Evolutionary conservation across 1,140 invertebrate genomes (phyloP).

Genomic region (Mycetomoellerius zeteki): DNA sequence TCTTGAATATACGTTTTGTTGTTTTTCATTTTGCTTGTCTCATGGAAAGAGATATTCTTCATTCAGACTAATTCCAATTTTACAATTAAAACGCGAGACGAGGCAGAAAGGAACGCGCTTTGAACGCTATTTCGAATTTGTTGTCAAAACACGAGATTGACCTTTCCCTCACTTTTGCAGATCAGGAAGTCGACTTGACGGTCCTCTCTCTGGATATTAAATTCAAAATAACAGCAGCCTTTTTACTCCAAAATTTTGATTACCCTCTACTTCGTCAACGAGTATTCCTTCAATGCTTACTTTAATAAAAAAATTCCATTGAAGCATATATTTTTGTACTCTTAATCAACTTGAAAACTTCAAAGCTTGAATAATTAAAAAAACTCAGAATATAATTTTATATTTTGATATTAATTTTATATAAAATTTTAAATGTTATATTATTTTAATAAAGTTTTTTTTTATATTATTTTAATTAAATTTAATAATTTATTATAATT

Average conservation of each 20-base stretch:
- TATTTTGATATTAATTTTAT: not conserved
- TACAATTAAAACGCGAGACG: conserved; percentile 47
- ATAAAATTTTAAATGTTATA: not conserved
- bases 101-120: not conserved
- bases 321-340: not conserved
- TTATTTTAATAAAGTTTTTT: not conserved
- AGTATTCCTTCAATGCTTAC: not conserved
- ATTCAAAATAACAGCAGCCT: conserved; percentile 60
- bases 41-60: not conserved
- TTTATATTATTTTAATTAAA: not conserved
- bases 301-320: not conserved
- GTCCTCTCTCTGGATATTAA: conserved; percentile 57
- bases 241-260: conserved; percentile 58
- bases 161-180: not conserved
- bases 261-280: not conserved
- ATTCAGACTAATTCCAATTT: conserved; percentile 62
- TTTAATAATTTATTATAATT: not conserved
- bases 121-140: conserved; percentile 34
- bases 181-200: conserved; percentile 44
- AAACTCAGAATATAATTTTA: not conserved
- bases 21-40: conserved; percentile 21
- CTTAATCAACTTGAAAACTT: conserved; percentile 23
- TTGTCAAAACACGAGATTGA: conserved; percentile 37
- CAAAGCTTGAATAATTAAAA: not conserved
- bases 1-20: not conserved